Evolutionary conservation across 2,113 vertebrate species (phyloP), one percentile per base, ranked within the genome.

Genomic region (Neogobius melanostomus): DNA sequence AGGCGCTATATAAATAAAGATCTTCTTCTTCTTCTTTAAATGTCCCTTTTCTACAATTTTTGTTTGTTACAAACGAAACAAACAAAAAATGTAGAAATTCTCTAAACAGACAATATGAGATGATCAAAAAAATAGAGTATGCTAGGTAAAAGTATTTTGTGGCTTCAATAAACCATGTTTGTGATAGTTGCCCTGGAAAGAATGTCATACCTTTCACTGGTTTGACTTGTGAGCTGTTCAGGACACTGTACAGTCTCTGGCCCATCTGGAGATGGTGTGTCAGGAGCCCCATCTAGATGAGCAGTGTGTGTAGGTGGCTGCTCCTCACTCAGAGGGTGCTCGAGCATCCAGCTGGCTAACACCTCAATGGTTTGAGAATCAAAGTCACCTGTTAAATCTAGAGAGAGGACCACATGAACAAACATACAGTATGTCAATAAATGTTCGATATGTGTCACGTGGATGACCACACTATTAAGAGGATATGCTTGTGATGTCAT

Each of bases 341-440:
- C 93, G 16, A 94, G 82, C 93, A 94, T 94, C 93, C 93, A 94
- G 82, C 92, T 94, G 46, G 93, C 93, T 81, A 94, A 80, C 49
- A 92, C 86, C 79, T 93, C 93, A 3, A 93, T 92, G 69, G 91
- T 92, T 15, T 89, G 92, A n/a, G 92, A 90, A 69, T 94, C 92
- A 74, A 93, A 77, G 82, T 94, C 92, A 52, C 92, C 92, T 17
- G 91, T 80, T 61, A 93, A 91, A 68, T 93, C 93, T 94, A 71
- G n/a, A 45, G 4, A 3, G 53, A 52, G 71, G 52, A 79, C 64
- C 52, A 67, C 51, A 83, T 42, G 59, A 52, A 74, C 3, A 36
- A 36, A 80, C 71, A 67, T 74, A 81, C 46, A 67, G 69, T 68
- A 48, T 74, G 75, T 44, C 49, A n/a, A 82, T 77, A 69, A 69